phyloP scores from a whole-genome alignment of 2,797 vertebrate species.

The Rhinoraja longicauda region DNA sequence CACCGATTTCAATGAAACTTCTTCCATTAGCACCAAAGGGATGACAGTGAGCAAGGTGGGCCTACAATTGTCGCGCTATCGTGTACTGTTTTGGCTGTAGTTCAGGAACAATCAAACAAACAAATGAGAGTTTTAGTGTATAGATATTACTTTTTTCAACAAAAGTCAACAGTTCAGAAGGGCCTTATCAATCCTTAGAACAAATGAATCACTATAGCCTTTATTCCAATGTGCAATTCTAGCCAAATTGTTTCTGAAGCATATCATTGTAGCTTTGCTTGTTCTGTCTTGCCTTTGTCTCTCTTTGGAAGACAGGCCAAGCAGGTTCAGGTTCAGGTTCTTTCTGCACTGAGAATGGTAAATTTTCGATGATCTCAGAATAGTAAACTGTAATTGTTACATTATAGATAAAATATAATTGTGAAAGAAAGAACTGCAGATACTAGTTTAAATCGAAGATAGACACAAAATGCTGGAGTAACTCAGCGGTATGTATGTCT shows the following conservation, averaged over 20 bases:
- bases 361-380: neutral
- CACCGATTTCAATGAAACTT: too few relatives aligned
- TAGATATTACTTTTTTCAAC: neutral
- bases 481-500: too few relatives aligned
- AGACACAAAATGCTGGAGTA: too few relatives aligned
- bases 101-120: too few relatives aligned
- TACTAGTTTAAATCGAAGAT: too few relatives aligned
- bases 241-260: neutral
- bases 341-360: neutral
- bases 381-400: neutral
- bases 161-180: neutral
- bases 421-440: too few relatives aligned
- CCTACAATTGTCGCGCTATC: too few relatives aligned
- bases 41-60: too few relatives aligned
- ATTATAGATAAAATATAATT: neutral
- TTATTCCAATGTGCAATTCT: neutral
- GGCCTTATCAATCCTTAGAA: neutral
- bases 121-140: too few relatives aligned
- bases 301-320: neutral
- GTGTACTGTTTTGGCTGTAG: too few relatives aligned
- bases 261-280: neutral
- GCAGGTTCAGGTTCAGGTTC: neutral
- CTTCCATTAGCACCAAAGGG: too few relatives aligned
- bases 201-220: neutral
- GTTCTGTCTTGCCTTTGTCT: neutral